A percentile compares a stretch with the other conserved stretches of the same genome.
Conservation (phyloP, 2,113 vertebrate species). For the Syrmaticus mikado region DNA sequence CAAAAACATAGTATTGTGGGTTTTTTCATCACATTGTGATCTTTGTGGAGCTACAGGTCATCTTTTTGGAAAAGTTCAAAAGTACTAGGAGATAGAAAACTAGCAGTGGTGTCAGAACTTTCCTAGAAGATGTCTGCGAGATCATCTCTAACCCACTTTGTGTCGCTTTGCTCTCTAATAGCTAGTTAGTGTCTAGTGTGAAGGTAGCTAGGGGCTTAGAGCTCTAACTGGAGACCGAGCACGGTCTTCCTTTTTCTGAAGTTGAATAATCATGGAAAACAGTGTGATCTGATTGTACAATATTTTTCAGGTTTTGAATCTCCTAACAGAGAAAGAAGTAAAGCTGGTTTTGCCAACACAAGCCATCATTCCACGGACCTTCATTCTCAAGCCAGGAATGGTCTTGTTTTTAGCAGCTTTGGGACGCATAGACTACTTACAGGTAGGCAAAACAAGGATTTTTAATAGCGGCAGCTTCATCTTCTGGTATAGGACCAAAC, state of each 20-base stretch:
- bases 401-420: conserved; percentile 88
- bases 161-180: not conserved
- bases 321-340: conserved; percentile 90
- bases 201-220: not conserved
- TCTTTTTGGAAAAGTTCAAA: not conserved
- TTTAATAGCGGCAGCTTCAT: not conserved
- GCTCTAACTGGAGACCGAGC: not conserved
- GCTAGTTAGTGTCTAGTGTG: not conserved
- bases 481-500: not conserved
- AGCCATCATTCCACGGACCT: conserved; percentile 89
- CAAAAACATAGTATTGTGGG: not conserved
- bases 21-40: not conserved
- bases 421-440: conserved; percentile 88
- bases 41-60: not conserved
- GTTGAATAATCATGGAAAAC: not conserved
- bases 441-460: conserved; percentile 77
- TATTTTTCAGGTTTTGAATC: conserved; percentile 84
- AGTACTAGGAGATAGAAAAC: not conserved
- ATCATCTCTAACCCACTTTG: not conserved
- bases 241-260: not conserved
- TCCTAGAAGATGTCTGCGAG: not conserved
- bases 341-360: conserved; percentile 84
- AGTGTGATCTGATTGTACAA: not conserved
- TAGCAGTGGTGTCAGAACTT: no score
- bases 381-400: conserved; percentile 86